Conservation (phyloP, 2,888 invertebrate species). For the Lypha dubia region DNA sequence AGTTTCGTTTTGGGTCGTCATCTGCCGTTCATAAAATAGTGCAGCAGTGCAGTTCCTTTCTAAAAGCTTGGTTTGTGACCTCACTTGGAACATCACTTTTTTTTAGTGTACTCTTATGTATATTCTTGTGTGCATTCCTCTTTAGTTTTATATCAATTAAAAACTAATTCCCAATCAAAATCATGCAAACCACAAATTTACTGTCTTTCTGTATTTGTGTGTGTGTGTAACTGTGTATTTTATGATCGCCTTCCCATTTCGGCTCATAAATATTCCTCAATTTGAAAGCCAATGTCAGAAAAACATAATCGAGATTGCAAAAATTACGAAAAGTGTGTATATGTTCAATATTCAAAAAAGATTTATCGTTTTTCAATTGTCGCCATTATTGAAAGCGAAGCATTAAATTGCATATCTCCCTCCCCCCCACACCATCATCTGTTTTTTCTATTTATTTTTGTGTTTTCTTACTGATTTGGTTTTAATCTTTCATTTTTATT, state of each 20-base stretch:
- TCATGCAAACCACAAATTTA: conserved; percentile 28
- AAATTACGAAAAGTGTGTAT: conserved; percentile 20
- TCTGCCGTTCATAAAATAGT: no score
- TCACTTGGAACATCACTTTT: no score
- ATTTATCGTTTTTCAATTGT: conserved; percentile 82
- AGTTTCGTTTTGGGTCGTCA: no score
- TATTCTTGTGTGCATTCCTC: not conserved
- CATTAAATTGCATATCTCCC: conserved; percentile 69
- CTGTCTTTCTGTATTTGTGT: not conserved
- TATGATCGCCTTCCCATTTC: conserved; percentile 18
- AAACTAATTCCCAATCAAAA: conserved; percentile 48
- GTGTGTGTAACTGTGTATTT: not conserved
- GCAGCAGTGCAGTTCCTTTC: no score
- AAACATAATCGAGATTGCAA: conserved; percentile 51
- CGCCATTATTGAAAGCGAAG: conserved; percentile 75
- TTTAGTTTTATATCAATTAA: conserved; percentile 38
- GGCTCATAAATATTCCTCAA: conserved; percentile 69
- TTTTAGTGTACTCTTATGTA: no score
- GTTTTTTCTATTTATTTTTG: conserved; percentile 19
- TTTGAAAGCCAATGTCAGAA: conserved; percentile 56
- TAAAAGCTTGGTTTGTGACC: no score
- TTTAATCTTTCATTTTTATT: conserved; percentile 42
- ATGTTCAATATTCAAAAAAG: conserved; percentile 78
- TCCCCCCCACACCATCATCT: no score
- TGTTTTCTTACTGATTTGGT: conserved; percentile 35